These are phyloP conservation scores for Simalia tracyae DNA, from an alignment of 2,797 vertebrate species.

Conservation along the genomic window DNA sequence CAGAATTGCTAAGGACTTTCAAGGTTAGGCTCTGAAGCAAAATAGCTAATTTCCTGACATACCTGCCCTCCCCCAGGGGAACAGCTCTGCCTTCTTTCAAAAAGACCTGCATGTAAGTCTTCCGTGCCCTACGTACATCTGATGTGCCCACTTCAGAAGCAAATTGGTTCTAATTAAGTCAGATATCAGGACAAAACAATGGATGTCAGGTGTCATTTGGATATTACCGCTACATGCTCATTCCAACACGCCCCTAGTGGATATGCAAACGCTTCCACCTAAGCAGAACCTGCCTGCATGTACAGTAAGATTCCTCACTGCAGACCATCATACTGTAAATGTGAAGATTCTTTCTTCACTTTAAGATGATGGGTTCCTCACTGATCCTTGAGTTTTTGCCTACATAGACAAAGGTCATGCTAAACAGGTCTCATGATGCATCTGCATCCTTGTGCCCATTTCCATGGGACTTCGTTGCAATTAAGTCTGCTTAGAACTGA, in stretches of 20 bases:
- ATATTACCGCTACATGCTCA: not conserved
- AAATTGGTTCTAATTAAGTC: not conserved
- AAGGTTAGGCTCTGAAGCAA: not conserved
- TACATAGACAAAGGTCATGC: not conserved
- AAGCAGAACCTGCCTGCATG: too few relatives aligned
- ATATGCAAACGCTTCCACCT: too few relatives aligned
- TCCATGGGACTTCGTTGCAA: not conserved
- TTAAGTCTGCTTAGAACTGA: not conserved
- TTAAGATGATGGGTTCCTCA: not conserved
- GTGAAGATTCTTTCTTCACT: not conserved
- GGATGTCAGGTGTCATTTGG: not conserved
- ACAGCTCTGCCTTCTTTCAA: not conserved
- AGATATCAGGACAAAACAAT: not conserved
- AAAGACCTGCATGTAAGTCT: not conserved
- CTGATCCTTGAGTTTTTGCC: not conserved
- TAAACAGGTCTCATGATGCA: not conserved
- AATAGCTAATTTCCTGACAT: not conserved
- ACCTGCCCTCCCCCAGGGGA: not conserved
- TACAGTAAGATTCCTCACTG: not conserved
- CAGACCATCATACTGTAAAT: not conserved
- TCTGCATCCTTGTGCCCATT: not conserved
- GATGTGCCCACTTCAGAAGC: not conserved
- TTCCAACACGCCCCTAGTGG: not conserved
- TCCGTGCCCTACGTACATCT: not conserved
- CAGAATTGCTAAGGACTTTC: slow-evolving; percentile 63